Evolutionary conservation across 1,140 invertebrate genomes (phyloP).

Genomic region (Pseudomyrmex gracilis): DNA sequence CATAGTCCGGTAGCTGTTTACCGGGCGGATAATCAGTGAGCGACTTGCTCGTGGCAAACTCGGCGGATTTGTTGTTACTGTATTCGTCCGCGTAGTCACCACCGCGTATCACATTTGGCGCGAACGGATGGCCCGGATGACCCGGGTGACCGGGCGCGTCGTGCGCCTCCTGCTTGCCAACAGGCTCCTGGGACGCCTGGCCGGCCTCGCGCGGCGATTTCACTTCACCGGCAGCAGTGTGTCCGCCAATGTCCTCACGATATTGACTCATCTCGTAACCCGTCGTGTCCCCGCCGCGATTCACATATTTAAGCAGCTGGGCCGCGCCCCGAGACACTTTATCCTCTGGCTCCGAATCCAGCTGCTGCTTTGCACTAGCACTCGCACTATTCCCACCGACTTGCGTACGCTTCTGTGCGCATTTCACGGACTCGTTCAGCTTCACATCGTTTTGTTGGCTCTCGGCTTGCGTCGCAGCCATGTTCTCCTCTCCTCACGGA

Average conservation of each 20-base stretch:
- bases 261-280: slow-evolving; percentile 86
- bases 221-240: slow-evolving; percentile 83
- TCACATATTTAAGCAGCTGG: slow-evolving; percentile 84
- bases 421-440: slow-evolving; percentile 85
- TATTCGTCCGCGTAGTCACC: slow-evolving; percentile 78
- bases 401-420: slow-evolving; percentile 83
- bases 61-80: slow-evolving; percentile 72
- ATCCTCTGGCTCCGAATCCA: slow-evolving; percentile 81
- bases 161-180: slow-evolving; percentile 80
- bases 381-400: slow-evolving; percentile 81
- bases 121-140: slow-evolving; percentile 76
- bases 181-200: slow-evolving; percentile 79
- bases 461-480: slow-evolving; percentile 88
- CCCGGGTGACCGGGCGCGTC: slow-evolving; percentile 79
- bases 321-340: slow-evolving; percentile 82
- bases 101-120: slow-evolving; percentile 72
- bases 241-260: slow-evolving; percentile 84
- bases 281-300: slow-evolving; percentile 79
- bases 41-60: slow-evolving; percentile 74
- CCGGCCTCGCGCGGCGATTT: slow-evolving; percentile 81
- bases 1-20: slow-evolving; percentile 74
- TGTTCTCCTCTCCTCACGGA: slow-evolving; percentile 83
- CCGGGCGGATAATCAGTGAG: slow-evolving; percentile 74
- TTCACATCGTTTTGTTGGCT: slow-evolving; percentile 87
- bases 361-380: slow-evolving; percentile 81